Conservation (phyloP, 2,797 vertebrate species). For the Anguilla obscura region DNA sequence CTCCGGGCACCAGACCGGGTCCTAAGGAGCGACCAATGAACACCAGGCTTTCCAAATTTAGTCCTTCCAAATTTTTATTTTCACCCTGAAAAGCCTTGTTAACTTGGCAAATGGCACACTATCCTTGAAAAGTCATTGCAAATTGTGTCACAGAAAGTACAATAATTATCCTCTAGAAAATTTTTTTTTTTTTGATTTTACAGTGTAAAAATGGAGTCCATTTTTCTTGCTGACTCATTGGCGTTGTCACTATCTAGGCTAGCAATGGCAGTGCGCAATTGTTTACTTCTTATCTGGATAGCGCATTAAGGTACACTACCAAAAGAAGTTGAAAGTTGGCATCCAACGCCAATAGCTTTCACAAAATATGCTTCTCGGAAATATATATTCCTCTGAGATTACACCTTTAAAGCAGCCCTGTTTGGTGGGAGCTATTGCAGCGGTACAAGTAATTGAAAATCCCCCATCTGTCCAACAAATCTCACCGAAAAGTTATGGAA, state of each 20-base stretch:
- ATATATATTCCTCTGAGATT: neutral
- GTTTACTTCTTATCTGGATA: neutral
- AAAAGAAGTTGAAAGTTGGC: neutral
- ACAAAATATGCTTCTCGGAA: neutral
- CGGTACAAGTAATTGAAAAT: neutral
- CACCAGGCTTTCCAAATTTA: neutral
- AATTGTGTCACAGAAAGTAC: neutral
- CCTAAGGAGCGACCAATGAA: neutral
- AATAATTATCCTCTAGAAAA: neutral
- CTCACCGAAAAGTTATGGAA: neutral
- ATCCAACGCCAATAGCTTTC: neutral
- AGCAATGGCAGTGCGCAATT: neutral
- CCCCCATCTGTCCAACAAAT: neutral
- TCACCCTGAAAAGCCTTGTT: neutral
- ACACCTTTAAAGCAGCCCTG: neutral
- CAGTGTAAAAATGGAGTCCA: neutral
- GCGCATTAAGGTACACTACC: neutral
- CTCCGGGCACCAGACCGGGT: neutral
- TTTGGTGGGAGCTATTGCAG: neutral
- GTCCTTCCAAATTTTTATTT: neutral
- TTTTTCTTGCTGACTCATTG: neutral
- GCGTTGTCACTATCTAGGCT: neutral
- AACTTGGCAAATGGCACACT: neutral
- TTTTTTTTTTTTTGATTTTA: neutral
- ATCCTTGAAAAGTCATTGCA: neutral